Evolutionary conservation across 2,797 vertebrate species (phyloP).

Genomic region (Oreochromis mossambicus): DNA sequence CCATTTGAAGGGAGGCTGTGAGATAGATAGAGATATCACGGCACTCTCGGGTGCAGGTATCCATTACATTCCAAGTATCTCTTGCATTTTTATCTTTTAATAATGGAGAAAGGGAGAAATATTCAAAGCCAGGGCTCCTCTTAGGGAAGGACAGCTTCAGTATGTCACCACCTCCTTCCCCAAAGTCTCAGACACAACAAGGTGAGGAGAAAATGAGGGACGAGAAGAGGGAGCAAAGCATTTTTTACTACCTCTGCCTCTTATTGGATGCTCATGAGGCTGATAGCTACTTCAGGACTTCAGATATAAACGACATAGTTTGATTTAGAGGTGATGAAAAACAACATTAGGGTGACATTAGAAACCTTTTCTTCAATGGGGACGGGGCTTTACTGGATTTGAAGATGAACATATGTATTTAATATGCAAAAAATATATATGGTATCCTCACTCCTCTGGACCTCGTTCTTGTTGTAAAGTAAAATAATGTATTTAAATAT

Average conservation of each 20-base stretch:
- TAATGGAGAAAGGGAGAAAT: constrained; percentile 48
- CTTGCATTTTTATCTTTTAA: constrained; percentile 34
- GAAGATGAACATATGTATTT: neutral
- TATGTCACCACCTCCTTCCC: constrained; percentile 47
- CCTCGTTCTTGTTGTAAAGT: neutral
- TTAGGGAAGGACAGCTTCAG: constrained; percentile 26
- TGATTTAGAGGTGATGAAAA: neutral
- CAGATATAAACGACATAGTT: constrained; percentile 30
- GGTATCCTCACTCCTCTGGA: neutral
- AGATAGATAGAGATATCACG: constrained; percentile 58
- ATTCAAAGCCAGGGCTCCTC: constrained; percentile 49
- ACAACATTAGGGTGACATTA: neutral
- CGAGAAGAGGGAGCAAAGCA: neutral
- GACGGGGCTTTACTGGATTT: neutral
- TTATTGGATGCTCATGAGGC: neutral
- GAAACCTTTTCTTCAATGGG: neutral
- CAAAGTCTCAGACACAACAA: constrained; percentile 21
- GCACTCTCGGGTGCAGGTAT: constrained; percentile 23
- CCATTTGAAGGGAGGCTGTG: neutral
- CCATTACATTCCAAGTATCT: constrained; percentile 28
- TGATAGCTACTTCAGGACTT: constrained; percentile 29
- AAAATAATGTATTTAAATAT: neutral
- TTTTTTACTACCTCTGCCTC: constrained; percentile 36
- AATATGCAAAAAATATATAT: neutral
- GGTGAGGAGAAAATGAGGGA: neutral